phyloP scores from a whole-genome alignment of 2,797 vertebrate species.

The Melanogrammus aeglefinus region DNA sequence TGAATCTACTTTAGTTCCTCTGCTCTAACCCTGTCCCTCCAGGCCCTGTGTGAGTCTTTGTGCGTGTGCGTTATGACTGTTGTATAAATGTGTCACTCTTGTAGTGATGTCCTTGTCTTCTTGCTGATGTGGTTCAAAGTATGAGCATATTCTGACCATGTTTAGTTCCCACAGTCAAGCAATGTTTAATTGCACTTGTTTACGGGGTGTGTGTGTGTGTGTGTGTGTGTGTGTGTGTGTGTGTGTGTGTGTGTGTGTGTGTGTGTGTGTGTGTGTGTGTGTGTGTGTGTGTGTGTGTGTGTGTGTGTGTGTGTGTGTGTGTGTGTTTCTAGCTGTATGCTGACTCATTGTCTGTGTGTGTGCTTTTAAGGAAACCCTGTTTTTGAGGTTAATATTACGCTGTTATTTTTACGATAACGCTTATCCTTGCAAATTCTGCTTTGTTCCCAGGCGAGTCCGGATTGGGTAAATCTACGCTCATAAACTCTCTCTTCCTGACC shows the following conservation, averaged over 20 bases:
- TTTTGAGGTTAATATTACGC: no score
- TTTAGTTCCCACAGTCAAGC: neutral
- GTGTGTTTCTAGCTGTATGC: no score
- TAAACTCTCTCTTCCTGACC: slow-evolving; percentile 81
- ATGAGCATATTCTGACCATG: neutral
- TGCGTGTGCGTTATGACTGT: neutral
- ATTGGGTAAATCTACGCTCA: slow-evolving; percentile 80
- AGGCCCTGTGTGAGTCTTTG: slow-evolving; percentile 9
- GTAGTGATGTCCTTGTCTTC: neutral
- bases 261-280: neutral
- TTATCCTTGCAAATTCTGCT: neutral
- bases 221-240: neutral
- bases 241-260: neutral
- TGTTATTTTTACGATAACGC: neutral
- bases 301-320: neutral
- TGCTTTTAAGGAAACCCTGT: no score
- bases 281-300: neutral
- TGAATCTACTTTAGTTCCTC: slow-evolving; percentile 38
- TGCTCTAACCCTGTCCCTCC: slow-evolving; percentile 19
- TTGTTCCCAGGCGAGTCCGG: slow-evolving; percentile 75
- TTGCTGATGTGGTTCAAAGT: neutral
- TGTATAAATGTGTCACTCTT: neutral
- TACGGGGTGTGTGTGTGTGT: neutral
- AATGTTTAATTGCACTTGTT: neutral
- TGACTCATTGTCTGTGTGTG: no score